Conservation (phyloP, 30 jellyfish, hydroid and myxozoan genomes). For the Aurelia coerulea region DNA sequence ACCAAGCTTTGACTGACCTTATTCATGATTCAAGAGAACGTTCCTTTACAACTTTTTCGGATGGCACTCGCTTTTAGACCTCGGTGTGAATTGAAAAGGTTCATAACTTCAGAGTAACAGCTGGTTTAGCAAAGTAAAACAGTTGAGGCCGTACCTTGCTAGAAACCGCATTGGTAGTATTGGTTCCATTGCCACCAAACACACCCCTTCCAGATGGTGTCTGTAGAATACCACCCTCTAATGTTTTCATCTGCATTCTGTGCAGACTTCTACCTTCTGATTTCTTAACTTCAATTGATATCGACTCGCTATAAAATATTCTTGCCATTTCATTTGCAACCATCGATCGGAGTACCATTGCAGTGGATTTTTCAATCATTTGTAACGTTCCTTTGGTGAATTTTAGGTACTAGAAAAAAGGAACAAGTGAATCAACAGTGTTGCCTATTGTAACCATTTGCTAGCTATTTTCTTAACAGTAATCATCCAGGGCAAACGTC, state of each 20-base stretch:
- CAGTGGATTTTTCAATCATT: slow-evolving; percentile 18
- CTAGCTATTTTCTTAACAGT: too few relatives aligned
- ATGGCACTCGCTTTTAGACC: too few relatives aligned
- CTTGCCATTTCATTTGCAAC: slow-evolving; percentile 44
- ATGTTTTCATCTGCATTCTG: slow-evolving; percentile 18
- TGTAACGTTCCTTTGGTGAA: slow-evolving; percentile 10
- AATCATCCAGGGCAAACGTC: too few relatives aligned
- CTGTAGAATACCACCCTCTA: slow-evolving; percentile 26
- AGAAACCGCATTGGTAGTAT: slow-evolving; percentile 2
- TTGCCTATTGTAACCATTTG: neutral
- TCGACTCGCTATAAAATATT: slow-evolving; percentile 20
- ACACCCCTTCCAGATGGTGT: slow-evolving; percentile 43
- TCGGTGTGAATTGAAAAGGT: too few relatives aligned
- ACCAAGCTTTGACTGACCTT: too few relatives aligned
- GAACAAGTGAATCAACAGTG: neutral
- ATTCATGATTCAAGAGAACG: too few relatives aligned
- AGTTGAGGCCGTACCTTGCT: slow-evolving; percentile 5
- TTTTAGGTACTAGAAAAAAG: slow-evolving; percentile 2
- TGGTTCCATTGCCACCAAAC: slow-evolving; percentile 14
- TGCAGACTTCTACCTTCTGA: slow-evolving; percentile 19
- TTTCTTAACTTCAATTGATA: slow-evolving; percentile 39
- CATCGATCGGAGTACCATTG: slow-evolving; percentile 31
- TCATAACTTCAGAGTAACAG: too few relatives aligned
- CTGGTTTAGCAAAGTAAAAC: too few relatives aligned
- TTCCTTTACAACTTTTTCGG: too few relatives aligned